A percentile compares a stretch with the other conserved stretches of the same genome.
These are phyloP conservation scores for Lasius fuliginosus DNA, from an alignment of 2,888 invertebrate species.

Conservation along the genomic window DNA sequence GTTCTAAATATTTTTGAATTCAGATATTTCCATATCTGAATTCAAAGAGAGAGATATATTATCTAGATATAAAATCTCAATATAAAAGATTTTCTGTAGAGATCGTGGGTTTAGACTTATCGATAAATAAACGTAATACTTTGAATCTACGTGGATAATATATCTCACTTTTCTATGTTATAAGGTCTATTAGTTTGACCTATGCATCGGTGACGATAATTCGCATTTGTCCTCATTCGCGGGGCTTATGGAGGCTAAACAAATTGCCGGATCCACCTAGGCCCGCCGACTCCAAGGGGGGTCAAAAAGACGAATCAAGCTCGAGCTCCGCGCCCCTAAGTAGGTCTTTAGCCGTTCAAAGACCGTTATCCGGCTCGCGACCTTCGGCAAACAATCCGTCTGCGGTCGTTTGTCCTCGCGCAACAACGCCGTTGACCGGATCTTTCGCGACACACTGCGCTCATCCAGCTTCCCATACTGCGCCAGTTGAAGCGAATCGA, in stretches of 20 bases:
- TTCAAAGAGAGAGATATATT: neutral
- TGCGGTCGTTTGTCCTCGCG: slow-evolving; percentile 30
- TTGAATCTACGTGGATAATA: neutral
- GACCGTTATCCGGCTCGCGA: slow-evolving; percentile 60
- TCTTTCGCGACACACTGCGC: slow-evolving; percentile 44
- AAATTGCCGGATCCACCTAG: slow-evolving; percentile 40
- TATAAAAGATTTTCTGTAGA: neutral
- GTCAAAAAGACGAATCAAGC: slow-evolving; percentile 54
- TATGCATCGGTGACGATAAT: slow-evolving; percentile 23
- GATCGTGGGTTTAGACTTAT: neutral
- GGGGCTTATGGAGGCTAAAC: slow-evolving; percentile 58
- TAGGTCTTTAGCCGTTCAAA: slow-evolving; percentile 57
- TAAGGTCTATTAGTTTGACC: neutral
- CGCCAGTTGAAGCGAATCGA: neutral
- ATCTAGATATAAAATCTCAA: neutral
- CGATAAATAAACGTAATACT: neutral
- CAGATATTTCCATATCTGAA: neutral
- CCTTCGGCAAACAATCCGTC: slow-evolving; percentile 55
- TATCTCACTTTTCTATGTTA: neutral
- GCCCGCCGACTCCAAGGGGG: slow-evolving; percentile 16
- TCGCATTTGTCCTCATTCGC: slow-evolving; percentile 51
- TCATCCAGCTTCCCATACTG: slow-evolving; percentile 22
- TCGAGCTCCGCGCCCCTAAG: slow-evolving; percentile 51
- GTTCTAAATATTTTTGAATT: neutral
- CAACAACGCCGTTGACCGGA: slow-evolving; percentile 36